A percentile compares a stretch with the other conserved stretches of the same genome.
Conservation (phyloP, 2,113 vertebrate genomes). For the Condylura cristata region DNA sequence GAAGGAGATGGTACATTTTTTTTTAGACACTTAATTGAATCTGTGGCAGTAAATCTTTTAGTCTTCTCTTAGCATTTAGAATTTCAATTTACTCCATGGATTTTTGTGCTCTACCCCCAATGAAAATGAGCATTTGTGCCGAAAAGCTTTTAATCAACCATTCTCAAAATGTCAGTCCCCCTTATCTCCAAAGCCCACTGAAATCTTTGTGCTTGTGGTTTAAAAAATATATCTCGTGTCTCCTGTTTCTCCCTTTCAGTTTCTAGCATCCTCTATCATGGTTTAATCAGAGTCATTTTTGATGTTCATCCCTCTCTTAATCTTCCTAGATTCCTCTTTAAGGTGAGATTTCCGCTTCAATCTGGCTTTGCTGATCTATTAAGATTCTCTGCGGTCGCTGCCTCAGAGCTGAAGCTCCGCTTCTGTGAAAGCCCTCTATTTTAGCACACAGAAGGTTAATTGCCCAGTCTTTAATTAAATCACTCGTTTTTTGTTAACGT, state of each 20-base stretch:
- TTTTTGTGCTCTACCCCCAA: constrained; percentile 75
- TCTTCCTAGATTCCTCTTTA: constrained; percentile 74
- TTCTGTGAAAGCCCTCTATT: not conserved
- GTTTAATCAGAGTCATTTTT: constrained; percentile 80
- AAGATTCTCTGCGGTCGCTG: not conserved
- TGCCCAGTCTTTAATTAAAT: constrained; percentile 60
- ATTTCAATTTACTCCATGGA: constrained; percentile 82
- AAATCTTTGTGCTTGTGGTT: constrained; percentile 62
- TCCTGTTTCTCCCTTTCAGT: constrained; percentile 50
- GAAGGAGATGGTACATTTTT: constrained; percentile 59
- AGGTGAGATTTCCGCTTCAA: constrained; percentile 73
- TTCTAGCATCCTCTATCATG: constrained; percentile 60
- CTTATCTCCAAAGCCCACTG: constrained; percentile 72
- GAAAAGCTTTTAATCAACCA: constrained; percentile 84
- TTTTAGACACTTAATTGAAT: constrained; percentile 80
- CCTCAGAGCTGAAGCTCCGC: not conserved
- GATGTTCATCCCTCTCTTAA: constrained; percentile 75
- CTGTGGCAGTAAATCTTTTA: constrained; percentile 71
- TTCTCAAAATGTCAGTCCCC: constrained; percentile 69
- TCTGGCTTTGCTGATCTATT: constrained; percentile 62
- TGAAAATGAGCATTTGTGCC: constrained; percentile 83
- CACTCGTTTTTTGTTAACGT: constrained; percentile 46
- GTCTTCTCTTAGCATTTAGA: constrained; percentile 74
- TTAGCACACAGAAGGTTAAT: constrained; percentile 55
- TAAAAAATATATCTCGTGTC: constrained; percentile 52